Percentiles rank a stretch among this genome's conserved stretches.
Conservation (phyloP, 2,113 vertebrate genomes). For the Aleadryas rufinucha region DNA sequence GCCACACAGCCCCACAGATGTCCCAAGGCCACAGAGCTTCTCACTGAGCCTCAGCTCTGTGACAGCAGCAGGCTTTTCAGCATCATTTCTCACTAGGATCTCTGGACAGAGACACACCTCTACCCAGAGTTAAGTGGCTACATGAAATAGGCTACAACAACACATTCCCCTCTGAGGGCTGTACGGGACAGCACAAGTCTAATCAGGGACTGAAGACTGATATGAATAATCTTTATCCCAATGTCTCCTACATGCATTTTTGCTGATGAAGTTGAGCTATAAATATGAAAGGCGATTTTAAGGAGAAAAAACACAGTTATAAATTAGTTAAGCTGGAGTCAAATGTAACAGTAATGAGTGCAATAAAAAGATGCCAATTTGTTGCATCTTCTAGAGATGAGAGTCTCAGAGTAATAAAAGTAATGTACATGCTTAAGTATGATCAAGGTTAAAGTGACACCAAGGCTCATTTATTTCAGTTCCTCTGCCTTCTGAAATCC, state of each 20-base stretch:
- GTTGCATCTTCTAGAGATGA: background rate
- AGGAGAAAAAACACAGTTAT: background rate
- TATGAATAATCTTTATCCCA: background rate
- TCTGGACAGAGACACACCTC: background rate
- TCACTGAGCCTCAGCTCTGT: background rate
- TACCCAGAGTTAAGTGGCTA: background rate
- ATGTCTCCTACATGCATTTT: background rate
- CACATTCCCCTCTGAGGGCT: background rate
- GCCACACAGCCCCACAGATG: accelerated
- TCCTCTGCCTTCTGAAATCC: background rate
- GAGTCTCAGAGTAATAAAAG: background rate
- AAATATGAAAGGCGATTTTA: background rate
- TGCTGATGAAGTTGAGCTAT: background rate
- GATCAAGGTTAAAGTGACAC: background rate
- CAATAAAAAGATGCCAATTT: background rate
- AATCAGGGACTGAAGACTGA: background rate
- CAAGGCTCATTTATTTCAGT: background rate
- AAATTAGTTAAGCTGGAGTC: background rate
- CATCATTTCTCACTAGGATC: background rate
- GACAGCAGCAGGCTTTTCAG: background rate
- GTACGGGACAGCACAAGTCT: background rate
- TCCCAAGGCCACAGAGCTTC: background rate
- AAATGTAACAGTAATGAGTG: background rate
- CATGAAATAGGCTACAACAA: background rate
- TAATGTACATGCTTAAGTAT: background rate